Evolutionary conservation across 2,888 invertebrate genomes (phyloP), one percentile per base, ranked within the genome.

Genomic region (Drosophila lutescens): DNA sequence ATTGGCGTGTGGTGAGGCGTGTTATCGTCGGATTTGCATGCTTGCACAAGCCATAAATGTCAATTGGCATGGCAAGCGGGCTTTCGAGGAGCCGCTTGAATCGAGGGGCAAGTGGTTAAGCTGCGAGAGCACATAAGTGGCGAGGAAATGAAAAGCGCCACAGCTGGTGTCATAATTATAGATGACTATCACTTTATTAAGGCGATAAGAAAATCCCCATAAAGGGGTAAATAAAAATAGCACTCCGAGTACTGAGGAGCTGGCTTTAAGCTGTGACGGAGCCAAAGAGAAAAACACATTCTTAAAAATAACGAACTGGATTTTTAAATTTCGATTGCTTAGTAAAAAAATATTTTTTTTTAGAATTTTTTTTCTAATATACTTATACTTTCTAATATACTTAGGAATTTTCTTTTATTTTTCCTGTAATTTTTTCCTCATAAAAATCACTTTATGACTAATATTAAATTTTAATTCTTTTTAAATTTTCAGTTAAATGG

Each of bases 31-130:
- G 65, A 58, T 66, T 73, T 80, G 82, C 85, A 85, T 80, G 79
- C 83, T 58, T 76, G 80, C 85, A 85, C 85, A 84, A 80, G 72
- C 79, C 80, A 82, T 85, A 83, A 83, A 85, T 82, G 83, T 80
- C 85, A 82, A 85, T 82, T 82, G 83, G 75, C 61, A 65, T 57
- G 61, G 76, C 67, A 75, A 61, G 62, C 60, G 76, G 75, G 67
- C 49, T 46, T 60, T 69, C 65, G 60, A 51, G 60, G 53, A 60
- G 57, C 51, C 50, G 12, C 10, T 34, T 34, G 12, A 34, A 46
- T 2, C 32, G 50, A 13, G 60, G 60, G 26, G 34, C 58, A 66
- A 26, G 51, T 30, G 58, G 66, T 62, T 17, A 38, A 38, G 43
- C 66, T 20, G 44, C 38, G 43, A 59, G 72, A 50, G 20, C 44